Conservation (phyloP, 2,113 vertebrate genomes). For the Numida meleagris region DNA sequence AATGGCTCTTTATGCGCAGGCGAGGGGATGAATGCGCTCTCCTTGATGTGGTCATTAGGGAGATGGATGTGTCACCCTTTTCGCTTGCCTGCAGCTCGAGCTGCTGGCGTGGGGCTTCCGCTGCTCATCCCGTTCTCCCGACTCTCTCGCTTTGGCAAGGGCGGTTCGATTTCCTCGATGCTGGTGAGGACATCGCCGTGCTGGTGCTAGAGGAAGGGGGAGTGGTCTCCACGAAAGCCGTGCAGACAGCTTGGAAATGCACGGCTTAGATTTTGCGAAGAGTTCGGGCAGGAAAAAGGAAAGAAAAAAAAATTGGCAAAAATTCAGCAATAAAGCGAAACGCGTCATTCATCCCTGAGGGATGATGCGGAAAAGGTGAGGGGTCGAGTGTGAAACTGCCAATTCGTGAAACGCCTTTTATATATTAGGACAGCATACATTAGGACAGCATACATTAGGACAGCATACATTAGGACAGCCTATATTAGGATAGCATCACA, state of each 20-base stretch:
- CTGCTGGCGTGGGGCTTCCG: not conserved
- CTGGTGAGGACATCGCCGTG: not conserved
- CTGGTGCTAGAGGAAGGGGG: not conserved
- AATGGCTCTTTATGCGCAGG: not conserved
- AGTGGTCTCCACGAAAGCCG: not conserved
- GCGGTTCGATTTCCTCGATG: not conserved
- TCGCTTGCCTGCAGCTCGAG: not conserved
- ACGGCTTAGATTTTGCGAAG: not conserved
- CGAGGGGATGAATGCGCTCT: not conserved
- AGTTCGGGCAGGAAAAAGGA: not conserved
- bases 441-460: too few relatives aligned
- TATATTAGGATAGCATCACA: not conserved
- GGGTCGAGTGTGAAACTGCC: conserved; percentile 4
- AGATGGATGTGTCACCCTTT: not conserved
- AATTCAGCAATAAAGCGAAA: conserved; percentile 32
- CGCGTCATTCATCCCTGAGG: not conserved
- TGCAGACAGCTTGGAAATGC: not conserved
- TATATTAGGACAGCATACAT: not conserved
- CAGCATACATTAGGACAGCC: not conserved
- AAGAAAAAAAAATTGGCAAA: not conserved
- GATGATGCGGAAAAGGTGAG: not conserved
- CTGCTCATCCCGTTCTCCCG: not conserved
- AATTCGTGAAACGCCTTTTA: conserved; percentile 40
- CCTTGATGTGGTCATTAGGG: not conserved
- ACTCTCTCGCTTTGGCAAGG: not conserved